These are phyloP conservation scores for Phania funesta DNA, from an alignment of 2,888 invertebrate species.

Conservation along the genomic window DNA sequence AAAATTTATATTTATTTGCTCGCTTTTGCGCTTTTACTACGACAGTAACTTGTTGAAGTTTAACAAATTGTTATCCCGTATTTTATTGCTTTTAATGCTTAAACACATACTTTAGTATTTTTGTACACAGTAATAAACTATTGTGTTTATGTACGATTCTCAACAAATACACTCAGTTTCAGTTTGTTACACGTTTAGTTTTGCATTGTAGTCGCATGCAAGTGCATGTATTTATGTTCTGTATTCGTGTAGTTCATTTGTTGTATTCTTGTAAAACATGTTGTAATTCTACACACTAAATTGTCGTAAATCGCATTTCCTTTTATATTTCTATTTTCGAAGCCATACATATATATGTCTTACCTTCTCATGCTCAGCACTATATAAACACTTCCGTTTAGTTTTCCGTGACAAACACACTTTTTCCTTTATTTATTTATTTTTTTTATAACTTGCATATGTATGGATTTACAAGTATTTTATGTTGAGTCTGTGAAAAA, in stretches of 20 bases:
- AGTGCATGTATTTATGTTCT: background rate
- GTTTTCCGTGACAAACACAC: constrained; percentile 61
- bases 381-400: constrained; percentile 66
- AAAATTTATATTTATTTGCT: constrained; percentile 21
- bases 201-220: background rate
- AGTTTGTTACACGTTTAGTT: constrained; percentile 53
- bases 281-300: constrained; percentile 64
- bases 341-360: constrained; percentile 40
- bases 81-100: constrained; percentile 57
- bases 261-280: constrained; percentile 51
- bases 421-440: background rate
- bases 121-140: constrained; percentile 21
- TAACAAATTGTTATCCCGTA: constrained; percentile 70
- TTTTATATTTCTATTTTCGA: constrained; percentile 48
- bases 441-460: background rate
- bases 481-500: background rate
- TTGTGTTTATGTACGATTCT: constrained; percentile 25
- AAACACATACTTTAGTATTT: background rate
- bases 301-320: constrained; percentile 67
- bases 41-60: constrained; percentile 69
- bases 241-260: constrained; percentile 39
- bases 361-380: constrained; percentile 54
- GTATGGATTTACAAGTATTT: background rate
- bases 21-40: background rate
- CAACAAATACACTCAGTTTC: constrained; percentile 2